These are phyloP conservation scores for Melanotaenia parkinsoni DNA, from an alignment of 2,797 vertebrate genomes.

Conservation along the genomic window DNA sequence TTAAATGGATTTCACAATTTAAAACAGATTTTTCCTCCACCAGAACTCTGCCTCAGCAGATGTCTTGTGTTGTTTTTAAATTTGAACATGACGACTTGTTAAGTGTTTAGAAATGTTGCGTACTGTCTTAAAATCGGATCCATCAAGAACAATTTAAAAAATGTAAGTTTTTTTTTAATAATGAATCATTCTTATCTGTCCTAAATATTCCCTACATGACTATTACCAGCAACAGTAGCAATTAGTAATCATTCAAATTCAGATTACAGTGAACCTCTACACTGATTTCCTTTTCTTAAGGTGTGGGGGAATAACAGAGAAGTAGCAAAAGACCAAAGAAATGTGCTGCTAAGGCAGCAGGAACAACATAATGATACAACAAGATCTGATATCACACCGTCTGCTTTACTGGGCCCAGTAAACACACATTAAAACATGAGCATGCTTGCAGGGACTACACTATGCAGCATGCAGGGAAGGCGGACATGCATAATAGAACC, in stretches of 20 bases:
- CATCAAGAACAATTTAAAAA: not conserved
- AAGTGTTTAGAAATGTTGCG: not conserved
- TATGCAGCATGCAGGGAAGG: constrained; percentile 49
- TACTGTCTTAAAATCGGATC: not conserved
- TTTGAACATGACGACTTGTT: not conserved
- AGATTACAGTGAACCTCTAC: constrained; percentile 15
- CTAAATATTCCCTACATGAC: not conserved
- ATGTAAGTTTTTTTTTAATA: not conserved
- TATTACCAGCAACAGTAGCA: not conserved
- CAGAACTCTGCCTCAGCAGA: not conserved
- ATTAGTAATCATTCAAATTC: constrained; percentile 21
- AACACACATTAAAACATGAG: constrained; percentile 70
- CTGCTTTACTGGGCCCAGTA: constrained; percentile 60
- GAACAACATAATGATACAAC: constrained; percentile 47
- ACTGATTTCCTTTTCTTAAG: constrained; percentile 17
- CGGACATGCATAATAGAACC: constrained; percentile 68
- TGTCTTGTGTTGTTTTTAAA: not conserved
- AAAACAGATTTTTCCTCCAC: not conserved
- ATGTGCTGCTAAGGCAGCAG: constrained; percentile 62
- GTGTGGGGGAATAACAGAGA: constrained; percentile 29
- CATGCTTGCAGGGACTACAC: constrained; percentile 55
- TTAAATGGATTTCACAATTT: not conserved
- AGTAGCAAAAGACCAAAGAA: constrained; percentile 24
- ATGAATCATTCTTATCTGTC: not conserved
- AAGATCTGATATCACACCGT: constrained; percentile 60